Evolutionary conservation across 2,113 vertebrate genomes (phyloP).

Genomic region (Mungos mungo): DNA sequence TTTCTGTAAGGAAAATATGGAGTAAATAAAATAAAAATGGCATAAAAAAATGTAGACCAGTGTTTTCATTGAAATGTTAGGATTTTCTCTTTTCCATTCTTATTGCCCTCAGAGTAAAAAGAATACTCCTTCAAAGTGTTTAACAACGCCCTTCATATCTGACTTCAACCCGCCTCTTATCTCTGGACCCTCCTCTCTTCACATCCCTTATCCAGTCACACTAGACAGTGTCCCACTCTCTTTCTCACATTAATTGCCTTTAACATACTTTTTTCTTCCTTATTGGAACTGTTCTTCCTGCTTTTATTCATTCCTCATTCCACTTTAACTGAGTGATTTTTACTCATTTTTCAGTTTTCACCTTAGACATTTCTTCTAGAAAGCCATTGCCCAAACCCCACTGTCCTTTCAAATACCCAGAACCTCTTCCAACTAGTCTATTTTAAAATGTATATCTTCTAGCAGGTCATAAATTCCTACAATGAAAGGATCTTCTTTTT

Average conservation of each 20-base stretch:
- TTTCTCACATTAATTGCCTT: neutral
- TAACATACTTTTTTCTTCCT: neutral
- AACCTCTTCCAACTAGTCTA: neutral
- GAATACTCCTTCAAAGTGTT: neutral
- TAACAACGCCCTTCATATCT: neutral
- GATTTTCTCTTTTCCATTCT: neutral
- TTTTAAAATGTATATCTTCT: neutral
- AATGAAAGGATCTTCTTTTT: neutral
- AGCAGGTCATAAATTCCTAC: neutral
- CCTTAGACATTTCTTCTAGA: neutral
- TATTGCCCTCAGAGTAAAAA: neutral
- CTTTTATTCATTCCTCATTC: neutral
- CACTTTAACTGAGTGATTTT: neutral
- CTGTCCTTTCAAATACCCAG: neutral
- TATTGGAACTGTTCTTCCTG: neutral
- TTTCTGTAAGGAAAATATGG: neutral
- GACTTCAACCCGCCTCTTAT: neutral
- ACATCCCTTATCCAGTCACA: too few relatives aligned
- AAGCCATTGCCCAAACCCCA: neutral
- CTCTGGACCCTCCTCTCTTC: neutral
- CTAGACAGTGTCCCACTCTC: neutral
- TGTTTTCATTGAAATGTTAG: neutral
- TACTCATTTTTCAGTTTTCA: neutral
- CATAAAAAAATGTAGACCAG: neutral
- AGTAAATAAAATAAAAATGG: slow-evolving; percentile 1